These are phyloP conservation scores for Melangyna quadrimaculata DNA, from an alignment of 2,888 invertebrate species.

Conservation along the genomic window DNA sequence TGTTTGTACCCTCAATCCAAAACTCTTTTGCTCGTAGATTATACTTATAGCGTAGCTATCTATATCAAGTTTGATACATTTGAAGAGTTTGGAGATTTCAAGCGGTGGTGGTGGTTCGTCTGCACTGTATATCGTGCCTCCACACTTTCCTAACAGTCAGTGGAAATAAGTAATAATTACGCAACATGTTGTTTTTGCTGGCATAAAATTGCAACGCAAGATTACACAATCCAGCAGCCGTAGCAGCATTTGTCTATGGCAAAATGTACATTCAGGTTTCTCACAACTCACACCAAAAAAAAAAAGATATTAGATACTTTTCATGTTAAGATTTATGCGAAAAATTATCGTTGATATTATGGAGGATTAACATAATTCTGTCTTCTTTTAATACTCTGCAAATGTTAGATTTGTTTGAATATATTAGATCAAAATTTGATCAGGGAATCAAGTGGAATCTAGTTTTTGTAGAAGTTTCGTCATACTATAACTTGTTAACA, in stretches of 20 bases:
- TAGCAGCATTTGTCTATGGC: slow-evolving; percentile 2
- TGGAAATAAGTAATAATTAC: slow-evolving; percentile 27
- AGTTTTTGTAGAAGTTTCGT: not conserved
- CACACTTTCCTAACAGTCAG: not conserved
- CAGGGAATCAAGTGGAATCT: not conserved
- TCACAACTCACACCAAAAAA: not conserved
- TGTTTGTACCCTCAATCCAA: not conserved
- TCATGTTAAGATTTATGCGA: not conserved
- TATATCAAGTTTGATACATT: not conserved
- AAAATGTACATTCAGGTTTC: slow-evolving; percentile 5
- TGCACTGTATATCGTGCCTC: not conserved
- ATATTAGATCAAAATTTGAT: not conserved
- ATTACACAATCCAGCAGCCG: slow-evolving; percentile 19
- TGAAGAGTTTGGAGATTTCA: not conserved
- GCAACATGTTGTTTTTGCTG: slow-evolving; percentile 35
- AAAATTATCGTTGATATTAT: not conserved
- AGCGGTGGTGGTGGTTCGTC: not conserved
- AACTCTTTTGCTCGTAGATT: not conserved
- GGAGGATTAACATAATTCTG: not conserved
- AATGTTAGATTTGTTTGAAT: not conserved
- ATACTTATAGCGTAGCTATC: too few species aligned
- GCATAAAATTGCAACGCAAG: slow-evolving; percentile 20
- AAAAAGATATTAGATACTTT: not conserved
- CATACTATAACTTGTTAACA: not conserved
- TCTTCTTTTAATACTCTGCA: not conserved